A percentile compares a stretch with the other conserved stretches of the same genome.
These are phyloP conservation scores for Drymodes brunneopygia DNA, from an alignment of 2,113 vertebrate genomes.

Conservation along the genomic window DNA sequence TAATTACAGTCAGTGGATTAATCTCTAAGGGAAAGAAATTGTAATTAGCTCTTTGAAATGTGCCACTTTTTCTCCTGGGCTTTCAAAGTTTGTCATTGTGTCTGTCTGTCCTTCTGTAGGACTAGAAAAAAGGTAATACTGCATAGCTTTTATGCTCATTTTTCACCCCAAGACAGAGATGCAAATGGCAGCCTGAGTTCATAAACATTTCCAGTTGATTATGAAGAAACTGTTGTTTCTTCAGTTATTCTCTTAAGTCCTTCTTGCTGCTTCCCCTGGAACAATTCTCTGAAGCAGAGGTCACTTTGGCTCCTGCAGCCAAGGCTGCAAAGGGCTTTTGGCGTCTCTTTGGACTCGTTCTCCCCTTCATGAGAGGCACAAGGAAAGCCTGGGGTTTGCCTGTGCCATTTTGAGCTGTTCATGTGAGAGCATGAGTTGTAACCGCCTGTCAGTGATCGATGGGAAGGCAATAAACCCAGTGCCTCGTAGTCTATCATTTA, in stretches of 20 bases:
- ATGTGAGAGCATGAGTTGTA: not conserved
- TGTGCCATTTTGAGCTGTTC: not conserved
- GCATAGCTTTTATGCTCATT: conserved; percentile 59
- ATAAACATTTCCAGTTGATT: conserved; percentile 65
- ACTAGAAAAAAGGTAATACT: conserved; percentile 68
- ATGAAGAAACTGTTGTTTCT: conserved; percentile 46
- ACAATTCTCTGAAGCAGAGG: not conserved
- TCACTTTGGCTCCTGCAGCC: not conserved
- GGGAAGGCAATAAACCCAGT: not conserved
- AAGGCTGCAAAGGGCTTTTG: not conserved
- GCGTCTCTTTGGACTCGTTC: not conserved
- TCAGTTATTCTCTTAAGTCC: not conserved
- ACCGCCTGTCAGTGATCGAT: not conserved
- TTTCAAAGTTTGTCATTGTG: conserved; percentile 71
- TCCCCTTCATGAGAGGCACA: not conserved
- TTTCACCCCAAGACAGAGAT: conserved; percentile 60
- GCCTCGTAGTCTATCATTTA: not conserved
- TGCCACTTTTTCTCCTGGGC: conserved; percentile 70
- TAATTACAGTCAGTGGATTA: conserved; percentile 80
- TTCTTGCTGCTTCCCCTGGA: not conserved
- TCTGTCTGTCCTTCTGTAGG: conserved; percentile 66
- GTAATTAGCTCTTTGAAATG: conserved; percentile 79
- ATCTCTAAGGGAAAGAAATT: conserved; percentile 76
- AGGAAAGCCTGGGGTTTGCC: not conserved
- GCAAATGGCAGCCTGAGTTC: conserved; percentile 63